These are phyloP conservation scores for Tiliacea aurago DNA, from an alignment of 2,888 invertebrate genomes.

Conservation along the genomic window DNA sequence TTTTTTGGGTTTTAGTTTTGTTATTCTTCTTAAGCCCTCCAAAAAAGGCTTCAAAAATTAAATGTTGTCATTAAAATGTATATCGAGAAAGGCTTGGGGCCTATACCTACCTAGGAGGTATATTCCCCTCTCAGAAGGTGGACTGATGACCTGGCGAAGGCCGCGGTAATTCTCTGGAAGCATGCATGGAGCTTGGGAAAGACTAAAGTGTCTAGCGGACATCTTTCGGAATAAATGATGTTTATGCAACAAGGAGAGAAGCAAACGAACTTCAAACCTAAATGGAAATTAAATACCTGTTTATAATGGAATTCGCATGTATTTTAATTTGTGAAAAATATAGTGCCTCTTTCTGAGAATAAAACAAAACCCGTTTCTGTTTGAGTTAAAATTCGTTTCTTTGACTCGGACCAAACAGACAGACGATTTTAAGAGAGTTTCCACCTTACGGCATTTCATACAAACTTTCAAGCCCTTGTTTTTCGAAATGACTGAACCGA, in stretches of 20 bases:
- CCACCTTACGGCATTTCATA: too few relatives aligned
- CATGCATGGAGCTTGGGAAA: not conserved
- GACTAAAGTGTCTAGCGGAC: not conserved
- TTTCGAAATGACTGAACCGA: too few relatives aligned
- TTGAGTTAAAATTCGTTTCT: constrained; percentile 1
- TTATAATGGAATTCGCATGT: not conserved
- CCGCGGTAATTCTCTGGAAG: not conserved
- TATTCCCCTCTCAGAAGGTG: not conserved
- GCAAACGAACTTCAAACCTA: not conserved
- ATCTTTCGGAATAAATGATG: not conserved
- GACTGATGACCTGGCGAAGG: not conserved
- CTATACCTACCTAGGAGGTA: not conserved
- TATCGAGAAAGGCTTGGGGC: not conserved
- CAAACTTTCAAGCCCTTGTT: too few relatives aligned
- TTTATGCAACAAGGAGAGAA: not conserved
- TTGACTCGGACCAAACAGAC: not conserved
- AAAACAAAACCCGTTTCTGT: not conserved
- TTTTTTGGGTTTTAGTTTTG: not conserved
- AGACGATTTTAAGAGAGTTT: not conserved
- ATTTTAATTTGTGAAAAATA: not conserved
- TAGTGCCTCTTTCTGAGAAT: not conserved
- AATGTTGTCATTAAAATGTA: not conserved
- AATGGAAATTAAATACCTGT: not conserved
- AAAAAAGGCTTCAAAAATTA: not conserved
- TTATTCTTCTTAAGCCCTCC: not conserved